Base-by-base conservation (phyloP, 2,797 vertebrate genomes). In the Halcyon chelicuti region DNA sequence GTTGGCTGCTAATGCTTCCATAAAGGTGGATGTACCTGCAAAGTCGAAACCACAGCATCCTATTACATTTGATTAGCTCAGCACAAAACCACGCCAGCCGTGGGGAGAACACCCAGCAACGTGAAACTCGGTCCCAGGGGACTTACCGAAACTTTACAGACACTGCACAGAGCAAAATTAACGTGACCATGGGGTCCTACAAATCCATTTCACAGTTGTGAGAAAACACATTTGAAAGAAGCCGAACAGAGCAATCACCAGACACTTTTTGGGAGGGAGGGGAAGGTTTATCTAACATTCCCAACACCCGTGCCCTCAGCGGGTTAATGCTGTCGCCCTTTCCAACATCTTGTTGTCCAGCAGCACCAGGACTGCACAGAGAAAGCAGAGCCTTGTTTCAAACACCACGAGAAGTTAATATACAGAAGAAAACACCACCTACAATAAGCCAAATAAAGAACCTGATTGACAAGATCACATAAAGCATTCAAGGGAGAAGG, bases 1-100 rank as follows among this genome's bases (percentile, higher is more conserved):
- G 42, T 98, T 99, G 93, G 99, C 98, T 49, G 99, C 98, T 23
- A 98, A 97, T 5, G 98, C 98, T 88, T 99, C 99, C 98, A 99
- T 98, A 75, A 99, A 97, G 3, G 98, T 97, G 7, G 98, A 98
- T 26, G 98, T 96, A 95, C 99, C 99, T 99, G 97, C 46, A 13
- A 46, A 94, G 84, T 90, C 86, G 44, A 83, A 97, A 96, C 37
- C 77, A 87, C 28, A 94, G 90, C 33, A 14, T 76, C 89, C 61
- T 77, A 71, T 93, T 40, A 75, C 11, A 25, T 44, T 39, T 62
- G 44, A 77, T 54, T 84, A 81, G 54, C 77, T 55, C 39, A 14
- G 33, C 22, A 54, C 23, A 42, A 60, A 78, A 76, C 66, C 26
- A 42, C 11, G 4, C 19, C 14, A 67, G 26, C 67, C 42, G 7